phyloP scores from a whole-genome alignment of 2,113 vertebrate genomes.

The Diphyllodes magnificus region DNA sequence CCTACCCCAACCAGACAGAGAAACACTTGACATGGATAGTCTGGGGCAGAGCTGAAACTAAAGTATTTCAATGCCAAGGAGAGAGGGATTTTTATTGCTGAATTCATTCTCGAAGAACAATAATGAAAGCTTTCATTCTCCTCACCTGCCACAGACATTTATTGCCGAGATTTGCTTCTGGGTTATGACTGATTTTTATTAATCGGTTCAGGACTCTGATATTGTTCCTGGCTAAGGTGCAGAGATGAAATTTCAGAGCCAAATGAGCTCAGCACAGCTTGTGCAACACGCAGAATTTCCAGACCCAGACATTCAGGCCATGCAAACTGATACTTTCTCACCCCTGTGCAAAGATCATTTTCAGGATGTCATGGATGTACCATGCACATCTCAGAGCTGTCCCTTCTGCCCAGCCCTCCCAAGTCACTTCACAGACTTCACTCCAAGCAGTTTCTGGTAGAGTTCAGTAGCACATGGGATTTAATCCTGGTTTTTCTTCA shows the following conservation, averaged over 20 bases:
- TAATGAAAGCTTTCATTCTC: neutral
- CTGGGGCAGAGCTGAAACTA: no score
- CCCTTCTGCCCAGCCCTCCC: neutral
- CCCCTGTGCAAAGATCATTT: neutral
- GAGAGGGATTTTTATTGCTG: no score
- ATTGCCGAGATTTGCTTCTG: neutral
- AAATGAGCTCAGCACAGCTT: neutral
- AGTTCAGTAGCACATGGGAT: accelerated
- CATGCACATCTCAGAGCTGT: neutral
- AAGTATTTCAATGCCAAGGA: no score
- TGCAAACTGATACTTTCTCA: neutral
- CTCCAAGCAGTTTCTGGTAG: no score
- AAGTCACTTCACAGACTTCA: accelerated
- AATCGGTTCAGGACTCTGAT: neutral
- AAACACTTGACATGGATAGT: no score
- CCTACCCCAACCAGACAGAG: no score
- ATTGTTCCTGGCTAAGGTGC: neutral
- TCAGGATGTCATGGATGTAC: accelerated
- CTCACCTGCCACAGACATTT: accelerated
- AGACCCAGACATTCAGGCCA: neutral
- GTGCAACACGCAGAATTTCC: accelerated
- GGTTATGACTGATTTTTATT: neutral
- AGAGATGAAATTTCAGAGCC: neutral
- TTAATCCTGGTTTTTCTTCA: neutral
- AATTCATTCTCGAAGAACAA: no score